Percentiles rank a stretch among this genome's conserved stretches.
Evolutionary conservation across 2,888 invertebrate genomes (phyloP).

Genomic region (Zygothrica quintamaculata): DNA sequence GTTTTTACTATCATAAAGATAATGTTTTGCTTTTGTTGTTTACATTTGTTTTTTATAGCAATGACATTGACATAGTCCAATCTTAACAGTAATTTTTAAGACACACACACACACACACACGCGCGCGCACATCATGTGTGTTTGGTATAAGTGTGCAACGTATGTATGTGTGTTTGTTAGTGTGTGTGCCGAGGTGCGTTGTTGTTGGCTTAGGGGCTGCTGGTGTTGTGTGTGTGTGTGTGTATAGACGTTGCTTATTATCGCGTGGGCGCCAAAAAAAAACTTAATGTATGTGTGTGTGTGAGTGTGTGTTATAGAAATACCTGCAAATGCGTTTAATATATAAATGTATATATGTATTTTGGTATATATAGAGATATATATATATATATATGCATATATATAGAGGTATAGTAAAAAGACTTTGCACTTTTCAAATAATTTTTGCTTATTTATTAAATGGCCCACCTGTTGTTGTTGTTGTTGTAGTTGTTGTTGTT

Average conservation of each 20-base stretch:
- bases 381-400: neutral
- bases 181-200: neutral
- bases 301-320: no score
- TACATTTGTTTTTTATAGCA: constrained; percentile 26
- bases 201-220: no score
- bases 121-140: no score
- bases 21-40: constrained; percentile 11
- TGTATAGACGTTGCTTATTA: constrained; percentile 11
- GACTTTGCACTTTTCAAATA: constrained; percentile 34
- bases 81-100: constrained; percentile 12
- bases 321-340: no score
- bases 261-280: constrained; percentile 64
- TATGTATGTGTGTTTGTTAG: constrained; percentile 5
- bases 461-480: constrained; percentile 73
- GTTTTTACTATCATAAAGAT: no score
- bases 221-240: constrained; percentile 4
- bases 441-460: constrained; percentile 16
- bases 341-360: no score
- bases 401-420: neutral
- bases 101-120: neutral
- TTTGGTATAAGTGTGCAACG: no score
- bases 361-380: no score
- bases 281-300: neutral
- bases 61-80: constrained; percentile 45
- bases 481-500: constrained; percentile 26